A percentile compares a stretch with the other conserved stretches of the same genome.
Evolutionary conservation across 2,797 vertebrate species (phyloP).

Genomic region (Xerus rutilus): DNA sequence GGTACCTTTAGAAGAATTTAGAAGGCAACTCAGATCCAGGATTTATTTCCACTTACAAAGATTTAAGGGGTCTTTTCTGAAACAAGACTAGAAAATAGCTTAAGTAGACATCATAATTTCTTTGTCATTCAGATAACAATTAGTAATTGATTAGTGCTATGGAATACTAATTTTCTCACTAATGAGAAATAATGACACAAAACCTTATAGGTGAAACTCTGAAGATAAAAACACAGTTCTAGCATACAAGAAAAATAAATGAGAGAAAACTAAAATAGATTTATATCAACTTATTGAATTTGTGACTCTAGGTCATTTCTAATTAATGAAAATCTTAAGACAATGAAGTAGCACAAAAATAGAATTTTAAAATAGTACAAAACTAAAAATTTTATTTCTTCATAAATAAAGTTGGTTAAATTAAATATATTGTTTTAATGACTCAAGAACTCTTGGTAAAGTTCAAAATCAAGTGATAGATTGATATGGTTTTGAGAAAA

Average conservation of each 20-base stretch:
- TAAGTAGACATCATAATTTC: background rate
- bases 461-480: background rate
- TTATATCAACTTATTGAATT: constrained; percentile 2
- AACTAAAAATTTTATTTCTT: background rate
- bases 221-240: background rate
- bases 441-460: background rate
- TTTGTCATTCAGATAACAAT: constrained; percentile 17
- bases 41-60: background rate
- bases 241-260: background rate
- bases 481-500: background rate
- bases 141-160: background rate
- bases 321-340: constrained; percentile 5
- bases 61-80: background rate
- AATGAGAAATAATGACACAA: background rate
- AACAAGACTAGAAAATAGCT: background rate
- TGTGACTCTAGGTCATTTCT: background rate
- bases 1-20: background rate
- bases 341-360: background rate
- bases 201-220: background rate
- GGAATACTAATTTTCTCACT: background rate
- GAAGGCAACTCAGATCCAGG: background rate
- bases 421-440: background rate
- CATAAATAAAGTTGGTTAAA: background rate
- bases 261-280: background rate
- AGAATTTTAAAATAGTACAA: background rate